Evolutionary conservation across 2,797 vertebrate species (phyloP).

Genomic region (Choloepus didactylus): DNA sequence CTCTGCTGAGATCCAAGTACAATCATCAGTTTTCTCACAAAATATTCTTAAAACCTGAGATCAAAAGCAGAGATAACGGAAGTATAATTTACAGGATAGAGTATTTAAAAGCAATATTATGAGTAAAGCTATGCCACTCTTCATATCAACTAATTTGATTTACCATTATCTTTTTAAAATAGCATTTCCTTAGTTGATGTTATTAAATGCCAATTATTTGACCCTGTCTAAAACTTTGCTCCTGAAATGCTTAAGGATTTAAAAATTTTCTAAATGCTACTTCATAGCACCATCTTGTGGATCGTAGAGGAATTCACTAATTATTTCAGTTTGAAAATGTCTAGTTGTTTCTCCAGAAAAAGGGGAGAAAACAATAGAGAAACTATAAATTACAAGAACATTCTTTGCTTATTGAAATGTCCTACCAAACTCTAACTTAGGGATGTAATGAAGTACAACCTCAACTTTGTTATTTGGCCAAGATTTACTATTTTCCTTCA

Average conservation of each 20-base stretch:
- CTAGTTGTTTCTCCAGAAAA: slow-evolving; percentile 45
- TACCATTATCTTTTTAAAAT: neutral
- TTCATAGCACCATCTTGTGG: slow-evolving; percentile 87
- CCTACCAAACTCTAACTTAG: slow-evolving; percentile 27
- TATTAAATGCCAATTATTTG: slow-evolving; percentile 34
- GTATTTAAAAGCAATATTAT: slow-evolving; percentile 40
- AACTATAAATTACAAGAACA: neutral
- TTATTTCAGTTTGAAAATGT: slow-evolving; percentile 43
- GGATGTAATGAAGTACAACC: neutral
- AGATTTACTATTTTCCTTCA: neutral
- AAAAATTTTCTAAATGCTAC: slow-evolving; percentile 68
- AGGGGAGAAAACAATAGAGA: slow-evolving; percentile 10
- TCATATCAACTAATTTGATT: neutral
- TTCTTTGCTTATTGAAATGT: slow-evolving; percentile 55
- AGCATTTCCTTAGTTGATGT: neutral
- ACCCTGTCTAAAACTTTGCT: slow-evolving; percentile 47
- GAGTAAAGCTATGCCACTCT: neutral
- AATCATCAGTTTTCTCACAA: slow-evolving; percentile 39
- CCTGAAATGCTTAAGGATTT: slow-evolving; percentile 42
- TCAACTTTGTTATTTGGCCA: slow-evolving; percentile 7
- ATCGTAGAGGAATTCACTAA: neutral
- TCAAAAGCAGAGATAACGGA: slow-evolving; percentile 15
- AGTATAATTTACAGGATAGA: slow-evolving; percentile 10
- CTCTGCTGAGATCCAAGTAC: slow-evolving; percentile 46
- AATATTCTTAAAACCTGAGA: slow-evolving; percentile 41